Percentiles rank a stretch among this genome's conserved stretches.
phyloP scores from a whole-genome alignment of 2,888 invertebrate species.

The Timema podura region DNA sequence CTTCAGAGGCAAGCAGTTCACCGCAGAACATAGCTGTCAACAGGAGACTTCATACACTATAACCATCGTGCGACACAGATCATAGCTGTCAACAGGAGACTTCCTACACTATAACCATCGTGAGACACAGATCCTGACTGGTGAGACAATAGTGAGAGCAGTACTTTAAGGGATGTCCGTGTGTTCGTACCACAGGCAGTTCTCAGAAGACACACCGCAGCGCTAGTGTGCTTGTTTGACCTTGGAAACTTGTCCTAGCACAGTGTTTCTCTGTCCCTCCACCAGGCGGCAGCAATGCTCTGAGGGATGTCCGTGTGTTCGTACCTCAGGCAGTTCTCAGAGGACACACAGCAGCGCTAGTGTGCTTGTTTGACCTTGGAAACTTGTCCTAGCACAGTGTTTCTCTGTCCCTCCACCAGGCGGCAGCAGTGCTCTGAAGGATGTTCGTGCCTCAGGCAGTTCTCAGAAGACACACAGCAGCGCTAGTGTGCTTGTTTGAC shows the following conservation, averaged over 20 bases:
- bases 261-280: too few species aligned
- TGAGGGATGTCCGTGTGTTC: slow-evolving; percentile 64
- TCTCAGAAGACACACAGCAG: slow-evolving; percentile 57
- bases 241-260: too few species aligned
- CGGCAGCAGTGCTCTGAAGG: slow-evolving; percentile 46
- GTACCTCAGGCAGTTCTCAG: slow-evolving; percentile 60
- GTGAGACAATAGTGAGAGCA: too few species aligned
- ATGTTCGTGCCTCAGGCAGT: slow-evolving; percentile 65
- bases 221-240: slow-evolving; percentile 60
- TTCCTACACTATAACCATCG: too few species aligned
- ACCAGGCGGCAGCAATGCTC: slow-evolving; percentile 28
- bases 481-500: slow-evolving; percentile 60
- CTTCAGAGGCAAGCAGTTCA: too few species aligned
- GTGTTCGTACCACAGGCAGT: slow-evolving; percentile 63
- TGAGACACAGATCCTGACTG: too few species aligned
- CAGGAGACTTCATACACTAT: too few species aligned
- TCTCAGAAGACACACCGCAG: slow-evolving; percentile 57
- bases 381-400: too few species aligned
- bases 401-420: too few species aligned
- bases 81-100: too few species aligned
- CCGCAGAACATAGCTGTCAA: too few species aligned
- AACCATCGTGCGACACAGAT: too few species aligned
- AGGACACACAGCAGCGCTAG: slow-evolving; percentile 58
- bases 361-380: slow-evolving; percentile 62
- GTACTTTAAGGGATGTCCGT: slow-evolving; percentile 58